Percentiles rank a stretch among this genome's conserved stretches.
These are phyloP conservation scores for Piscicola geometra DNA, from an alignment of 2,888 invertebrate genomes.

Conservation along the genomic window DNA sequence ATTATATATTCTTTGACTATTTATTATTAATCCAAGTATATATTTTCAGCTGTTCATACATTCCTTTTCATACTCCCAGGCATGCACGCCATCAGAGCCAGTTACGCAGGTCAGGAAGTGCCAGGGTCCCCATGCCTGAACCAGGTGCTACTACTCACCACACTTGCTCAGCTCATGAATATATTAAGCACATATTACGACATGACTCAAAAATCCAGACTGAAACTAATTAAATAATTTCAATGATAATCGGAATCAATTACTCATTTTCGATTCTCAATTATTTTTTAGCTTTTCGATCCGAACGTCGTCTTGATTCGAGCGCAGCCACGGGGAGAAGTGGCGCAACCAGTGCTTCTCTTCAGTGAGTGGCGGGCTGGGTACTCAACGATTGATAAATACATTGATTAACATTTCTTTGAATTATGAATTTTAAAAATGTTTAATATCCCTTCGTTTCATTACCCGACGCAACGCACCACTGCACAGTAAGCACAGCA, in stretches of 20 bases:
- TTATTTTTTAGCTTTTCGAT: slow-evolving; percentile 62
- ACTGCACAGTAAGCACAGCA: slow-evolving; percentile 68
- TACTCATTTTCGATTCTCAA: not conserved
- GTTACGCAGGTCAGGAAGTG: slow-evolving; percentile 56
- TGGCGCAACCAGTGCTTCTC: slow-evolving; percentile 49
- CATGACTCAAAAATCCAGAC: too few species aligned
- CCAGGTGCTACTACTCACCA: slow-evolving; percentile 56
- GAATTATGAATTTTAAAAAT: not conserved
- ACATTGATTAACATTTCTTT: too few species aligned
- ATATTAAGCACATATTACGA: too few species aligned
- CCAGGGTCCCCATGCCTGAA: slow-evolving; percentile 62
- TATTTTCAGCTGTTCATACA: not conserved
- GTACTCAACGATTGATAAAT: not conserved
- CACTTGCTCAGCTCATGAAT: too few species aligned
- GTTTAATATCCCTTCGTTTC: not conserved
- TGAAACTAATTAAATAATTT: too few species aligned
- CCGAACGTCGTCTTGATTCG: slow-evolving; percentile 59
- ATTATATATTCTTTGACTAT: not conserved
- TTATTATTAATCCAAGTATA: too few species aligned
- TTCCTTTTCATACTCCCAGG: slow-evolving; percentile 55
- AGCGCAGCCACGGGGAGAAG: slow-evolving; percentile 46
- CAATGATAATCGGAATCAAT: not conserved
- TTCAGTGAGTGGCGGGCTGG: not conserved
- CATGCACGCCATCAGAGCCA: slow-evolving; percentile 60
- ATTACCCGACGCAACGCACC: not conserved